Conservation (phyloP, 2,797 vertebrate genomes). For the Labroides dimidiatus region DNA sequence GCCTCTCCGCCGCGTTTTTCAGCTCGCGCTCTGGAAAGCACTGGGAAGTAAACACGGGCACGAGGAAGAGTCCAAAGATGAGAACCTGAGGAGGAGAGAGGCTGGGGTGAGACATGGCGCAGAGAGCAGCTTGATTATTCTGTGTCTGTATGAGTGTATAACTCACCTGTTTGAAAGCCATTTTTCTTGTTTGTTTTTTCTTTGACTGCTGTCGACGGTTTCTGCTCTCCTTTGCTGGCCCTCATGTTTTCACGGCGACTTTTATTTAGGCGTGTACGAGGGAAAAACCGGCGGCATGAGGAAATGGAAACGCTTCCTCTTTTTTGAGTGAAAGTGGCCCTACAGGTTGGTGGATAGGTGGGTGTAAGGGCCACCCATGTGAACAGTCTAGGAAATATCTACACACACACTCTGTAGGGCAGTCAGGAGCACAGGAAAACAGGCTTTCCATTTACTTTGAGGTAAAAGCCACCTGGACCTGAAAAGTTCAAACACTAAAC, state of each 20-base stretch:
- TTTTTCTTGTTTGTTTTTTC: conserved; percentile 4
- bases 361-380: not conserved
- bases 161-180: conserved; percentile 50
- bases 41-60: not conserved
- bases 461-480: too few relatives aligned
- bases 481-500: too few relatives aligned
- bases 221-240: not conserved
- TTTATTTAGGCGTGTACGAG: conserved; percentile 30
- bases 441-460: not conserved
- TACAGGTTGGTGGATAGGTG: not conserved
- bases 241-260: not conserved
- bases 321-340: conserved; percentile 7
- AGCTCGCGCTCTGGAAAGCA: conserved; percentile 51
- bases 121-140: not conserved
- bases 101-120: not conserved
- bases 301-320: conserved; percentile 70
- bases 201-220: not conserved
- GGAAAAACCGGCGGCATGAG: conserved; percentile 70
- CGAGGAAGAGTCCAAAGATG: conserved; percentile 38
- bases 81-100: conserved; percentile 56
- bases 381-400: not conserved
- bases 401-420: not conserved
- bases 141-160: not conserved
- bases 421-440: too few relatives aligned
- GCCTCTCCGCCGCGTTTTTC: not conserved